These are phyloP conservation scores for Epizoanthus ramosus DNA, from an alignment of 92 coral and sea anemone genomes.

Conservation along the genomic window DNA sequence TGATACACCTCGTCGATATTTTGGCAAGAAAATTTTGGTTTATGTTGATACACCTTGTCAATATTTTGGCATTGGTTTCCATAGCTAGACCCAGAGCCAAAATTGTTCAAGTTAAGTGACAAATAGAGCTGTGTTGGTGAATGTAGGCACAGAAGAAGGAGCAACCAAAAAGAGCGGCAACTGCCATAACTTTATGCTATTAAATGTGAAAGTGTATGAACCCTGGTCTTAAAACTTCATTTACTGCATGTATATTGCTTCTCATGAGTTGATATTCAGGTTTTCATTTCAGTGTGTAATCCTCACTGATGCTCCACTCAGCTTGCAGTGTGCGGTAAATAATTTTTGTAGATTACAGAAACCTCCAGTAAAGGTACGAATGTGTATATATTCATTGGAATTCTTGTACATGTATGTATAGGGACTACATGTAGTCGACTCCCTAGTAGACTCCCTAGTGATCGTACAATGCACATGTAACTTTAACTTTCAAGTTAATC, in stretches of 20 bases:
- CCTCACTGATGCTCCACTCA: slow-evolving; percentile 75
- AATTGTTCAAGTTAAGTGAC: slow-evolving; percentile 23
- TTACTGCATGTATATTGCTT: no score
- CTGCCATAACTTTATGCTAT: no score
- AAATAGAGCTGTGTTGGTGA: slow-evolving; percentile 19
- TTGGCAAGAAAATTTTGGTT: slow-evolving; percentile 30
- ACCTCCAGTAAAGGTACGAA: slow-evolving; percentile 78
- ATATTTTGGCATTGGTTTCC: slow-evolving; percentile 15
- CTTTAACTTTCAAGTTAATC: no score
- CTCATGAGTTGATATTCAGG: no score
- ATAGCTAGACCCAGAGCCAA: slow-evolving; percentile 21
- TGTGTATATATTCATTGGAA: no score
- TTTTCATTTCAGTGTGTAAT: slow-evolving; percentile 71
- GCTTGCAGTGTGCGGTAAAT: slow-evolving; percentile 59
- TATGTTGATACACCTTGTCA: slow-evolving; percentile 15
- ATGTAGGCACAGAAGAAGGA: no score
- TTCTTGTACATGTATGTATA: no score
- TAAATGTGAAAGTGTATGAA: neutral
- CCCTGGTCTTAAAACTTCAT: neutral
- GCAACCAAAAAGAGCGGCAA: no score
- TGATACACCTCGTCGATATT: slow-evolving; percentile 16
- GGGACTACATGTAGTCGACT: no score
- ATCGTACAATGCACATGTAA: no score
- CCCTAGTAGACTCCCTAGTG: no score
- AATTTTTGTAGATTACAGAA: slow-evolving; percentile 75